Evolutionary conservation across 2,888 invertebrate genomes (phyloP).

Genomic region (Lasioglossum vierecki): DNA sequence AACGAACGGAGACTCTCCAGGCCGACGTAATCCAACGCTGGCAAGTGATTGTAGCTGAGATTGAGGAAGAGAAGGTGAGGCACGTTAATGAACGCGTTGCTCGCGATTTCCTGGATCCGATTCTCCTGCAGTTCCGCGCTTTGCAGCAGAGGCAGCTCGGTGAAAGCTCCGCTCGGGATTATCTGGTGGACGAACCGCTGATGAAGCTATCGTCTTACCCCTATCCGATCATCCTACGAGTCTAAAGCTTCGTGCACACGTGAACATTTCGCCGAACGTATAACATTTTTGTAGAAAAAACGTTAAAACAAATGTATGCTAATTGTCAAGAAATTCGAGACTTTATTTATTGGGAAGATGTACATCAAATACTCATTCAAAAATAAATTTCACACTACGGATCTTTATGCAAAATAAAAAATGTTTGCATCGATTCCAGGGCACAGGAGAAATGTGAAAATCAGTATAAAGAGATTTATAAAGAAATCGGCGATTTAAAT

Average conservation of each 20-base stretch:
- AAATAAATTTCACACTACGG: too few relatives aligned
- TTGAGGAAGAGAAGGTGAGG: slow-evolving; percentile 93
- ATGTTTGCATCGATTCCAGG: too few relatives aligned
- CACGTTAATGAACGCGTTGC: slow-evolving; percentile 90
- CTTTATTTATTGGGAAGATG: too few relatives aligned
- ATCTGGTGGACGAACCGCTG: slow-evolving; percentile 65
- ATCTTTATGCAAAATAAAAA: too few relatives aligned
- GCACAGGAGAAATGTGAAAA: too few relatives aligned
- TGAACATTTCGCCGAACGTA: too few relatives aligned
- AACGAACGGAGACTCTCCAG: slow-evolving; percentile 90
- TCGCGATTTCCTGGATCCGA: slow-evolving; percentile 89
- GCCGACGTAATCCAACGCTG: slow-evolving; percentile 90
- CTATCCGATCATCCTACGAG: not conserved
- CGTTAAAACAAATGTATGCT: too few relatives aligned
- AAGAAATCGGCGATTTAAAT: too few relatives aligned
- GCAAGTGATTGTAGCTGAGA: slow-evolving; percentile 92
- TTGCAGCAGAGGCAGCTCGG: slow-evolving; percentile 90
- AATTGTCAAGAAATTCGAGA: too few relatives aligned
- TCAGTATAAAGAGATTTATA: too few relatives aligned
- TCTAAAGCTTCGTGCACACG: not conserved
- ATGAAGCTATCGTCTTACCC: not conserved
- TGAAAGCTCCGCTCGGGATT: slow-evolving; percentile 90
- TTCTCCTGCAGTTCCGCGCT: slow-evolving; percentile 93
- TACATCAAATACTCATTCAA: too few relatives aligned
- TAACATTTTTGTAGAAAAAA: too few relatives aligned